phyloP scores from a whole-genome alignment of 2,888 invertebrate genomes.

The Tryphoninae sp. region DNA sequence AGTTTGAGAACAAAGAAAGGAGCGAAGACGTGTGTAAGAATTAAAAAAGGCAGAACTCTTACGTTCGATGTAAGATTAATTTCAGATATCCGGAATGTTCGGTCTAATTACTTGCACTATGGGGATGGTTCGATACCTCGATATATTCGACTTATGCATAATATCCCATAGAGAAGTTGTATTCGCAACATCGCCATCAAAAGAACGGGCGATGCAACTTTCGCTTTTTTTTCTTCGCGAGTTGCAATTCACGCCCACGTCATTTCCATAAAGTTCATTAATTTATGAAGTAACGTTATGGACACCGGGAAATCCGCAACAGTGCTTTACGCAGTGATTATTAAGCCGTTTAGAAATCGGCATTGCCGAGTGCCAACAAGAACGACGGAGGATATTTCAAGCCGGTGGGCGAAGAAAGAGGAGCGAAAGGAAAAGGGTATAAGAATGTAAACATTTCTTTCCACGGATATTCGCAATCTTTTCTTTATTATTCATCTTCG shows the following conservation, averaged over 20 bases:
- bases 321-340: constrained; percentile 7
- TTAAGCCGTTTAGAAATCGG: constrained; percentile 46
- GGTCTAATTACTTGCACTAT: constrained; percentile 7
- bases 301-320: constrained; percentile 4
- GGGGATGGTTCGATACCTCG: constrained; percentile 16
- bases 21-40: neutral
- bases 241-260: constrained; percentile 30
- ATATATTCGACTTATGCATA: constrained; percentile 17
- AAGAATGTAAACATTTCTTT: constrained; percentile 16
- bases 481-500: constrained; percentile 24
- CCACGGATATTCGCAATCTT: neutral
- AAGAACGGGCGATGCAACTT: constrained; percentile 43
- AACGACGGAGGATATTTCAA: neutral
- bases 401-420: neutral
- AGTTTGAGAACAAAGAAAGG: neutral
- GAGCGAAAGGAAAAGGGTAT: neutral
- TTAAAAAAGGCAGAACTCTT: neutral
- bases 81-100: constrained; percentile 22
- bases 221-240: constrained; percentile 35
- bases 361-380: constrained; percentile 35
- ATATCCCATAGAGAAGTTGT: constrained; percentile 15
- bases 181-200: constrained; percentile 20
- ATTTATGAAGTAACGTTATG: constrained; percentile 27
- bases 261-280: constrained; percentile 48
- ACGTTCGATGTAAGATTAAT: constrained; percentile 11